Percentiles rank a stretch among this genome's conserved stretches.
Evolutionary conservation across 2,797 vertebrate genomes (phyloP).

Genomic region (Pantherophis alleghaniensis): DNA sequence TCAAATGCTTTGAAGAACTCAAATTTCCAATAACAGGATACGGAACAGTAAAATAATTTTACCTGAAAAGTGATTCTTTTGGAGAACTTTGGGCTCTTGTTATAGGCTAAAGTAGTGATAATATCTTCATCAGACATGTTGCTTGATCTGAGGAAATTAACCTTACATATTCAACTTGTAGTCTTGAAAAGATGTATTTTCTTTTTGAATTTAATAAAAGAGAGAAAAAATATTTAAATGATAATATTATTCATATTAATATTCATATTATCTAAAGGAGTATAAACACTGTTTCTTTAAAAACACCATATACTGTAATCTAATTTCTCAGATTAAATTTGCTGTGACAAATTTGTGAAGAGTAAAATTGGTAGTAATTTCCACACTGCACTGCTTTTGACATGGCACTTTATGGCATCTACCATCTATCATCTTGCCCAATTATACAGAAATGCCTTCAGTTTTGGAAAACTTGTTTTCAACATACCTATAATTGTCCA

Average conservation of each 20-base stretch:
- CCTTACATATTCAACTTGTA: constrained; percentile 1
- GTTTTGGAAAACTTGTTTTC: not conserved
- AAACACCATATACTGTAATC: not conserved
- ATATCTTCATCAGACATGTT: constrained; percentile 74
- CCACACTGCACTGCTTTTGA: not conserved
- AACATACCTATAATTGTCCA: not conserved
- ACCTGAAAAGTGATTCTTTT: constrained; percentile 90
- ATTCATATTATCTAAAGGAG: not conserved
- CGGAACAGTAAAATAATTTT: constrained; percentile 33
- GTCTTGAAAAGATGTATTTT: constrained; percentile 5
- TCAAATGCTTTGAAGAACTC: not conserved
- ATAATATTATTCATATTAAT: not conserved
- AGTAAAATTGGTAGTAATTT: not conserved
- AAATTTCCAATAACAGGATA: not conserved
- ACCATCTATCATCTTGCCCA: not conserved
- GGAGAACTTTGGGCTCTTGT: constrained; percentile 80
- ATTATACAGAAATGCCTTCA: not conserved
- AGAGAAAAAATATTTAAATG: not conserved
- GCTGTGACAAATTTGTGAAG: not conserved
- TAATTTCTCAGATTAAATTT: not conserved
- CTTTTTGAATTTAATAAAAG: constrained; percentile 31
- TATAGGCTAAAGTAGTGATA: constrained; percentile 77
- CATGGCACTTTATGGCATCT: not conserved
- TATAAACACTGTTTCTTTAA: not conserved
- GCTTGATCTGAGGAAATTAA: not conserved